Conservation (phyloP, 1,140 invertebrate genomes). For the Diorhabda elongata region DNA sequence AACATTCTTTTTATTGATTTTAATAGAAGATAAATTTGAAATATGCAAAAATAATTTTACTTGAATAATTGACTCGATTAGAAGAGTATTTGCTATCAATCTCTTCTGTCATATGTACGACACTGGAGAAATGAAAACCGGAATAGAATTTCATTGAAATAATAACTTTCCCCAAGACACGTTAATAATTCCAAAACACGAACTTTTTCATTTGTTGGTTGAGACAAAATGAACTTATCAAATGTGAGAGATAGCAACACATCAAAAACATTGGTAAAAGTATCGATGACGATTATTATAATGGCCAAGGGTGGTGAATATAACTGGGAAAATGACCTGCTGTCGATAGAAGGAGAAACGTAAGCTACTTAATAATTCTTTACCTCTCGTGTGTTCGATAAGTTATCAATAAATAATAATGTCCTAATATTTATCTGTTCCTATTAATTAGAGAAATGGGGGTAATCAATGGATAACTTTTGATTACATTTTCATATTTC, state of each 20-base stretch:
- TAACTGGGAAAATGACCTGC: slow-evolving; percentile 11
- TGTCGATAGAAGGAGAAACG: slow-evolving; percentile 10
- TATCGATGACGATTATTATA: slow-evolving; percentile 15
- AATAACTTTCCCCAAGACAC: slow-evolving; percentile 7
- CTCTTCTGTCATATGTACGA: background rate
- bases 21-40: no score
- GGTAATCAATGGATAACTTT: no score
- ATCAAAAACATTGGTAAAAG: slow-evolving; percentile 6
- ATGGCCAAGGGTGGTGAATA: slow-evolving; percentile 8
- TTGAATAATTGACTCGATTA: no score
- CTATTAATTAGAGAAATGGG: no score
- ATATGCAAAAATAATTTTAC: no score
- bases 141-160: slow-evolving; percentile 8
- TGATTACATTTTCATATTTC: no score
- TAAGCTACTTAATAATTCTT: slow-evolving; percentile 10
- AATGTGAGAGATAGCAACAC: slow-evolving; percentile 13
- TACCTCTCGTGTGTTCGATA: slow-evolving; percentile 4
- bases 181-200: slow-evolving; percentile 10
- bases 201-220: background rate
- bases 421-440: no score
- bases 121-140: background rate
- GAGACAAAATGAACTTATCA: background rate
- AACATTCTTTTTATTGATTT: no score
- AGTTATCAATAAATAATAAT: background rate
- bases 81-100: no score